Base-by-base conservation (phyloP, 1,140 invertebrate genomes). In the Leptopilina clavipes region DNA sequence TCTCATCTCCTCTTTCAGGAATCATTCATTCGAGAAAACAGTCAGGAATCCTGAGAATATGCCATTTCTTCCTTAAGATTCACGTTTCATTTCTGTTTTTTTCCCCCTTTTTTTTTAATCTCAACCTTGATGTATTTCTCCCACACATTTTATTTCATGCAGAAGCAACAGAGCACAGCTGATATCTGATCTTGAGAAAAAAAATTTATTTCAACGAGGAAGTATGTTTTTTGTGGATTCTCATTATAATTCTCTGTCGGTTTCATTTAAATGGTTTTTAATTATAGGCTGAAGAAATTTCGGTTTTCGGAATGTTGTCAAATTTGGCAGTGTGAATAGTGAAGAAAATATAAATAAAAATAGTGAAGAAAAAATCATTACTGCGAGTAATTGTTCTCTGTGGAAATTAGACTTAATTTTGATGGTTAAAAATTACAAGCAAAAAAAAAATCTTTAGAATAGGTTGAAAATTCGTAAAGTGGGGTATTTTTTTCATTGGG, bases 11-110 rank as follows among this genome's bases (percentile, higher is more conserved):
- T 65, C 25, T 65, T 37, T 31, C 22, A 65, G 59, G 11, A 65
- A 65, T 65, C 19, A 25, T 37, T 65, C 12, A 25, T 65, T 65
- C 59, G 59, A 65, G 59, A 65, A 65, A 65, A 31, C 22, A 65
- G 59, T 65, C 25, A 37, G 12, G 12, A 65, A 31, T 65, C 59
- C 59, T 14, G 19, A 37, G 22, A 12, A 31, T 65, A 31, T 65
- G 22, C 3, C 14, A 65, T 65, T 65, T 65, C 3, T 65, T 25
- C n/a, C 56, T 59, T 1, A 22, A 25, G 19, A 31, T 65, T 25
- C 22, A 25, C 19, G 22, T 37, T 65, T 31, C 14, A 37, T n/a
- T 65, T 65, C 11, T 65, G 25, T 31, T 65, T 25, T 9, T 3
- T n/a, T n/a, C n/a, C n/a, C n/a, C n/a, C n/a, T n/a, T n/a, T 40